Conservation (phyloP, 2,797 vertebrate genomes). For the Sebastes minor region DNA sequence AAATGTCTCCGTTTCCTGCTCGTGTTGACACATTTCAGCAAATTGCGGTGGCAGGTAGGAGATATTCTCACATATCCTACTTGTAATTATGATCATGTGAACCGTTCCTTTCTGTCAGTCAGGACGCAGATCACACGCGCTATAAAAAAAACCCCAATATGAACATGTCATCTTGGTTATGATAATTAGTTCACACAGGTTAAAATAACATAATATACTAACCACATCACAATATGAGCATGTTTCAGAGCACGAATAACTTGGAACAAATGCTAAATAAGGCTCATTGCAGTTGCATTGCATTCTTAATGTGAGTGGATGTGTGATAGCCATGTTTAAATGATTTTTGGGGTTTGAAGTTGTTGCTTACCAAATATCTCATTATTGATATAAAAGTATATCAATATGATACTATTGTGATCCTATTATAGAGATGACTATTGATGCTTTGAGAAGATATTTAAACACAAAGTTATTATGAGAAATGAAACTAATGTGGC, state of each 20-base stretch:
- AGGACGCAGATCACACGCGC: background rate
- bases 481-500: background rate
- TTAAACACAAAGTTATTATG: background rate
- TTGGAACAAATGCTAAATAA: background rate
- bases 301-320: background rate
- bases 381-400: background rate
- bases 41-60: background rate
- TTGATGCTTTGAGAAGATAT: background rate
- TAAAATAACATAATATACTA: background rate
- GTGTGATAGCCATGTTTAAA: background rate
- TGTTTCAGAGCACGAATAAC: background rate
- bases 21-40: background rate
- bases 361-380: background rate
- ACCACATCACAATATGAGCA: background rate
- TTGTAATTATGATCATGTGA: constrained; percentile 4
- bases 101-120: background rate
- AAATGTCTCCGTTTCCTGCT: background rate
- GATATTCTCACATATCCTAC: background rate
- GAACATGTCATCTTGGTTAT: background rate
- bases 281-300: background rate
- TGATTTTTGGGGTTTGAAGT: background rate
- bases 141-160: background rate
- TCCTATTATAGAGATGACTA: background rate
- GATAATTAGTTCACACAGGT: background rate
- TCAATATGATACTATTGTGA: background rate